Conservation (phyloP, 2,888 invertebrate genomes). For the Tortrix viridana region DNA sequence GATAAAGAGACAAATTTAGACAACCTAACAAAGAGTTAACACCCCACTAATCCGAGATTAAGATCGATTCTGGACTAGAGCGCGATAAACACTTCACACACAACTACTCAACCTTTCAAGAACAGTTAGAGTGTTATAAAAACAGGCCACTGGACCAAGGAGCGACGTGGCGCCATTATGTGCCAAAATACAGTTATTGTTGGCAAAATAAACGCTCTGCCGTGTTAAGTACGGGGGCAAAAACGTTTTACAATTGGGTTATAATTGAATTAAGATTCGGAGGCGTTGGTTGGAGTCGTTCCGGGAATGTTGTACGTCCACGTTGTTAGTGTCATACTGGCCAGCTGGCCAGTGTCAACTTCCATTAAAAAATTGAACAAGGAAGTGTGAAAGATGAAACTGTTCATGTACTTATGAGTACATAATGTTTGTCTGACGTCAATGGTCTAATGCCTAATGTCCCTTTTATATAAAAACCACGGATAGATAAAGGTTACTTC, state of each 20-base stretch:
- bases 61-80: slow-evolving; percentile 73
- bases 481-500: too few species aligned
- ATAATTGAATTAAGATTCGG: slow-evolving; percentile 77
- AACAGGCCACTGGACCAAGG: slow-evolving; percentile 51
- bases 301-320: slow-evolving; percentile 46
- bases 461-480: too few species aligned
- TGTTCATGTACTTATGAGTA: too few species aligned
- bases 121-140: slow-evolving; percentile 68
- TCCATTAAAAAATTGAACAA: slow-evolving; percentile 2
- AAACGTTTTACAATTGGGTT: slow-evolving; percentile 66
- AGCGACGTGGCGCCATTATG: slow-evolving; percentile 52
- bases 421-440: too few species aligned
- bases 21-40: slow-evolving; percentile 68
- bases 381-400: slow-evolving; percentile 14
- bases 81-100: slow-evolving; percentile 74
- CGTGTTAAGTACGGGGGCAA: slow-evolving; percentile 61
- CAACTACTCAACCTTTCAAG: slow-evolving; percentile 56
- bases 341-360: slow-evolving; percentile 30
- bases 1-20: slow-evolving; percentile 53
- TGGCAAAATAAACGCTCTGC: slow-evolving; percentile 79
- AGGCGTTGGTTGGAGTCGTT: slow-evolving; percentile 51
- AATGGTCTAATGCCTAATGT: too few species aligned
- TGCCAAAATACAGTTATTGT: slow-evolving; percentile 75
- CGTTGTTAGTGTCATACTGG: slow-evolving; percentile 1
- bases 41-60: slow-evolving; percentile 74